These are phyloP conservation scores for Taeniopygia guttata DNA, from an alignment of 2,797 vertebrate species.

Conservation along the genomic window DNA sequence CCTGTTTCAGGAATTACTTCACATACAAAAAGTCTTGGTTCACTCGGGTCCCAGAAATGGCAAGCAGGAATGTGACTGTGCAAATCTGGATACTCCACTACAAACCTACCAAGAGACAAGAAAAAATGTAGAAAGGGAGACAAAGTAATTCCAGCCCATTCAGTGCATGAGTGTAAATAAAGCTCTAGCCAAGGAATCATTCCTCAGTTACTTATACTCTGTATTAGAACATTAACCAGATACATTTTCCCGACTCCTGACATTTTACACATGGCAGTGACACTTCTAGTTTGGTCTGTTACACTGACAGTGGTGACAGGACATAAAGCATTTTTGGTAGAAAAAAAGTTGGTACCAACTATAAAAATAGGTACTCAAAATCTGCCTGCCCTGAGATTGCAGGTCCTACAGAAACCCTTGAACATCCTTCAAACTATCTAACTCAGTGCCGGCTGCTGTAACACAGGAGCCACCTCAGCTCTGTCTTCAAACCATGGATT, in stretches of 20 bases:
- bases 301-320: not conserved
- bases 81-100: constrained; percentile 72
- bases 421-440: not conserved
- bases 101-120: constrained; percentile 69
- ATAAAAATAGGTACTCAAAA: not conserved
- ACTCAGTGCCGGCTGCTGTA: not conserved
- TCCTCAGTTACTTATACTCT: not conserved
- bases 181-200: not conserved
- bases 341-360: not conserved
- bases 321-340: not conserved
- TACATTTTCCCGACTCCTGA: not conserved
- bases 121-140: not conserved
- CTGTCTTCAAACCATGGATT: not conserved
- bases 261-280: not conserved
- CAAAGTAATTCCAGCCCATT: not conserved
- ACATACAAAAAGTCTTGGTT: constrained; percentile 89
- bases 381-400: not conserved
- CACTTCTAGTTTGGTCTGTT: not conserved
- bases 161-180: not conserved
- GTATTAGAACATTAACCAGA: not conserved
- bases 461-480: not conserved
- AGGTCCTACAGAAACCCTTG: not conserved
- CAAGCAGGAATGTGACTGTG: constrained; percentile 78
- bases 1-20: constrained; percentile 76
- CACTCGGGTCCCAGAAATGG: constrained; percentile 93